A percentile compares a stretch with the other conserved stretches of the same genome.
These are phyloP conservation scores for Rhamphomyia laevipes DNA, from an alignment of 2,888 invertebrate species.

Conservation along the genomic window DNA sequence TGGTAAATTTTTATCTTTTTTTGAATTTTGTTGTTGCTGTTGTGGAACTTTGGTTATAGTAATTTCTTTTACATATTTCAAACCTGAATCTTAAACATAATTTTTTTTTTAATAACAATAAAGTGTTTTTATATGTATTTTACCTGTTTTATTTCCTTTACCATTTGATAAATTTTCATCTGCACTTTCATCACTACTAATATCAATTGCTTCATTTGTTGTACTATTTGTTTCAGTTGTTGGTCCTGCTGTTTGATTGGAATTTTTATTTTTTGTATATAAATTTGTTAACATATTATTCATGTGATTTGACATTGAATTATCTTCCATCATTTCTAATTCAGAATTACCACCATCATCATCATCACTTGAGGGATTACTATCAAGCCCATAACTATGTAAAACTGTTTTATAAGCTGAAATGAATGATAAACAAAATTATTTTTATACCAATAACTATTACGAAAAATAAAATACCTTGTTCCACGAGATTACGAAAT, in stretches of 20 bases:
- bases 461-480: conserved; percentile 28
- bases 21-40: too few species aligned
- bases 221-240: conserved; percentile 4
- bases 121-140: neutral
- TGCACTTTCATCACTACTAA: conserved; percentile 63
- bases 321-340: conserved; percentile 32
- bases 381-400: conserved; percentile 53
- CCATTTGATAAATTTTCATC: conserved; percentile 44
- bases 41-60: too few species aligned
- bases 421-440: conserved; percentile 6
- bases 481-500: conserved; percentile 67
- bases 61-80: too few species aligned
- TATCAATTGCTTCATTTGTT: conserved; percentile 58
- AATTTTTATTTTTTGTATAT: conserved; percentile 36
- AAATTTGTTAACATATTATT: conserved; percentile 38
- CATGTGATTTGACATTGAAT: conserved; percentile 26
- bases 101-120: neutral
- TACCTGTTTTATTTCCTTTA: conserved; percentile 21
- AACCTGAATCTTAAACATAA: neutral
- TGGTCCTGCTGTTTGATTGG: conserved; percentile 15
- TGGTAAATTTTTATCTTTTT: too few species aligned
- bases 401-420: conserved; percentile 60
- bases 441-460: neutral
- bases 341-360: conserved; percentile 47
- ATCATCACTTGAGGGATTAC: conserved; percentile 46